phyloP scores from a whole-genome alignment of 2,888 invertebrate genomes.

The Buathra laborator region DNA sequence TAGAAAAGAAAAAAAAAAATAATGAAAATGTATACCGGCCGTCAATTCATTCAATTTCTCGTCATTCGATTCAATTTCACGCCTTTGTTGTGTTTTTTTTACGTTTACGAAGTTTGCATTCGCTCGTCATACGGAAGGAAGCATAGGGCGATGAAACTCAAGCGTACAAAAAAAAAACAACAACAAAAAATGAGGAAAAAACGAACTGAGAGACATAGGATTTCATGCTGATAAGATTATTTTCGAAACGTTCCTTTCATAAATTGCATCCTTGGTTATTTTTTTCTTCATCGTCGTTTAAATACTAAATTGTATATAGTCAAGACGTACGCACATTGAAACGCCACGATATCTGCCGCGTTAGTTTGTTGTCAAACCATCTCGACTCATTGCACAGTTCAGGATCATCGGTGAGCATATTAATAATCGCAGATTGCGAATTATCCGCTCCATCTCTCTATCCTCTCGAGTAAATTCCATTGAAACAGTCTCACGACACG shows the following conservation, averaged over 20 bases:
- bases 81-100: constrained; percentile 16
- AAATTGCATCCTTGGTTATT: constrained; percentile 34
- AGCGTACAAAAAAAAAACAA: constrained; percentile 34
- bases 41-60: constrained; percentile 30
- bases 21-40: constrained; percentile 29
- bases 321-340: constrained; percentile 59
- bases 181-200: constrained; percentile 14
- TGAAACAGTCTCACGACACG: constrained; percentile 38
- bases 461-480: constrained; percentile 32
- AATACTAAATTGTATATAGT: constrained; percentile 63
- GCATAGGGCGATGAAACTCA: constrained; percentile 39
- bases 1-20: constrained; percentile 22
- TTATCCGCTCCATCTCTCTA: constrained; percentile 1
- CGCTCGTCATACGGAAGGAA: constrained; percentile 30
- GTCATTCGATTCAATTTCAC: constrained; percentile 9
- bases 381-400: constrained; percentile 79
- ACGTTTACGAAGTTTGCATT: constrained; percentile 25
- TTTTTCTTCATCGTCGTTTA: constrained; percentile 15
- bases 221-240: constrained; percentile 47
- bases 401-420: constrained; percentile 72
- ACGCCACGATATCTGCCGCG: constrained; percentile 52
- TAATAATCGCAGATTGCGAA: constrained; percentile 23
- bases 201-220: constrained; percentile 39
- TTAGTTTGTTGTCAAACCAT: constrained; percentile 66
- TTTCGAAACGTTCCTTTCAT: constrained; percentile 36